phyloP scores from a whole-genome alignment of 2,888 invertebrate species.

The Campoplex capitator region DNA sequence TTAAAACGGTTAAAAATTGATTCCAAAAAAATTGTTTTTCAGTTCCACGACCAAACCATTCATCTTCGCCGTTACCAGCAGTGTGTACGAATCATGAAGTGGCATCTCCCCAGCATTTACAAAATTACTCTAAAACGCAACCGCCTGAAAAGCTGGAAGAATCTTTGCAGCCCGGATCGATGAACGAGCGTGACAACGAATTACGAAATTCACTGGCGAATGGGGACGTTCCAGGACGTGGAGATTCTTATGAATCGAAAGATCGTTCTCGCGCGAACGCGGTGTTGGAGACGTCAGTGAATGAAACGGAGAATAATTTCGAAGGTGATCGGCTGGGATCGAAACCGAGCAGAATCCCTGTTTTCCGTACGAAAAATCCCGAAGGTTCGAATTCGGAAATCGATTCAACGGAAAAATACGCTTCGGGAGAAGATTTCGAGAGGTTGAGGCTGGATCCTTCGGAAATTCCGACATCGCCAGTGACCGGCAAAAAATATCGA shows the following conservation, averaged over 20 bases:
- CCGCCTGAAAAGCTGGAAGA: not conserved
- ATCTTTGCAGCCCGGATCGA: constrained; percentile 5
- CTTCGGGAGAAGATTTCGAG: constrained; percentile 74
- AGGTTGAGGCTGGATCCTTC: constrained; percentile 58
- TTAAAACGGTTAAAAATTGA: no score
- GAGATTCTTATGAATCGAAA: constrained; percentile 42
- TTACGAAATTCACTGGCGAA: constrained; percentile 49
- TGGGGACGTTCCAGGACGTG: constrained; percentile 26
- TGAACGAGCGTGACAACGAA: constrained; percentile 41
- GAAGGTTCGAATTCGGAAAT: constrained; percentile 75
- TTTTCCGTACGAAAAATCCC: constrained; percentile 76
- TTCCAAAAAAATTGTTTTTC: not conserved
- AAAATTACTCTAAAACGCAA: constrained; percentile 14
- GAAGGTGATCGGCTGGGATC: constrained; percentile 73
- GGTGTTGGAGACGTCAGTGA: constrained; percentile 23
- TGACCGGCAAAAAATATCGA: constrained; percentile 82
- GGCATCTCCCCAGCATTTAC: constrained; percentile 2
- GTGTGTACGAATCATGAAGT: constrained; percentile 21
- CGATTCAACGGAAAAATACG: constrained; percentile 75
- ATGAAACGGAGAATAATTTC: constrained; percentile 57
- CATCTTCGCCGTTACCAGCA: constrained; percentile 32
- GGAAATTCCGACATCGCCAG: constrained; percentile 79
- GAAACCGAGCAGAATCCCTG: constrained; percentile 80
- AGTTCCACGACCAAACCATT: constrained; percentile 50
- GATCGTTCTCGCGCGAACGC: constrained; percentile 20